A percentile compares a stretch with the other conserved stretches of the same genome.
Conservation (phyloP, 2,888 invertebrate species). For the Dasypolia templi region DNA sequence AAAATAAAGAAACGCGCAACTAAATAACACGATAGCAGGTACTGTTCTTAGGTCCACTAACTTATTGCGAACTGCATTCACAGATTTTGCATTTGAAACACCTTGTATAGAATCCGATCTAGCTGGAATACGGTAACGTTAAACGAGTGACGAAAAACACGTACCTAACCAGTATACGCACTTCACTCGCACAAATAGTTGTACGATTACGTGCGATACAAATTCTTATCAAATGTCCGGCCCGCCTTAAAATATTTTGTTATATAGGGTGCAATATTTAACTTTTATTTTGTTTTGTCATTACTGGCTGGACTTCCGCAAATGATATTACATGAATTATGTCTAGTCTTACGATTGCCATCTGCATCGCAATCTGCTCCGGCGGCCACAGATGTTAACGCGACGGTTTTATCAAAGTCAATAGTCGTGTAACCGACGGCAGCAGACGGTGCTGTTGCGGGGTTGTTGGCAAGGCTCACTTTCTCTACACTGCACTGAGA, state of each 20-base stretch:
- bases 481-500: conserved; percentile 84
- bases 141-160: conserved; percentile 1
- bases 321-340: conserved; percentile 93
- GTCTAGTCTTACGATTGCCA: conserved; percentile 94
- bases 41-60: neutral
- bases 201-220: conserved; percentile 18
- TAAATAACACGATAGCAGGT: neutral
- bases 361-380: conserved; percentile 93
- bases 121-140: neutral
- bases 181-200: neutral
- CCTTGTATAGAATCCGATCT: neutral
- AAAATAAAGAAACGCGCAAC: neutral
- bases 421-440: conserved; percentile 96
- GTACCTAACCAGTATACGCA: neutral
- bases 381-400: conserved; percentile 95
- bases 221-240: conserved; percentile 16
- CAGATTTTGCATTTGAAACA: conserved; percentile 3
- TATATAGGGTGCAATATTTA: conserved; percentile 33
- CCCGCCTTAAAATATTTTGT: conserved; percentile 36
- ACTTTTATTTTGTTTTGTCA: conserved; percentile 75
- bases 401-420: conserved; percentile 98
- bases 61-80: neutral
- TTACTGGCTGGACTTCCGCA: conserved; percentile 84
- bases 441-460: conserved; percentile 88
- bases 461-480: conserved; percentile 28